Evolutionary conservation across 2,113 vertebrate species (phyloP), one percentile per base, ranked within the genome.

Genomic region (Thalassoma bifasciatum): DNA sequence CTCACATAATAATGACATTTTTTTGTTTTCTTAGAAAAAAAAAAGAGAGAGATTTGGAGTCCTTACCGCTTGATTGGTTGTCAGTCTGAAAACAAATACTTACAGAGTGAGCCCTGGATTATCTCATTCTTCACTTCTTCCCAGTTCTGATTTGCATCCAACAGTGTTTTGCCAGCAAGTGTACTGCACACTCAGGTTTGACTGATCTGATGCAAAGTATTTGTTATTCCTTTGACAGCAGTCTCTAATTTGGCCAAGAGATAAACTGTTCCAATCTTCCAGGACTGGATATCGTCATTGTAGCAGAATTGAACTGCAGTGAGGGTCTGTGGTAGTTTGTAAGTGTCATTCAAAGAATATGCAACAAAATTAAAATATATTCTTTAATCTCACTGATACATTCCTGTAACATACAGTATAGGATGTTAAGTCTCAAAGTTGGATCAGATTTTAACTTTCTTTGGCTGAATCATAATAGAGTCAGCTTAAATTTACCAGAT

Each of bases 281-380:
- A n/a, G 50, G 42, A 59, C 40, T 5, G 1, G 23, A 14, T 11
- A 3, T 21, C 42, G 17, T 22, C 36, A 17, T 2, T 16, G 36
- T 10, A 17, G 42, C 0, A 50, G 17, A 44, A 70, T 50, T 10
- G 16, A 22, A 68, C 8, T 17, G 0, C 0, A 22, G 30, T 12
- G 6, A 51, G 26, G 5, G 0, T 42, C 50, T 59, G 12, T 26
- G 9, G 38, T 60, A 58, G 65, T 19, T 53, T 34, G 40, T 40
- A 19, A 53, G 21, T 66, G 8, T 24, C 49, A 14, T 2, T 56
- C 23, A 2, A 49, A 36, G 51, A 80, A 67, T 30, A 73, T 26
- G 17, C 30, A 30, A 24, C 26, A 17, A 38, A 2, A 64, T 6
- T 1, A 64, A 53, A 59, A 47, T 44, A 44, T 22, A 53, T 0